These are phyloP conservation scores for Eclectus roratus DNA, from an alignment of 2,113 vertebrate genomes.

Conservation along the genomic window DNA sequence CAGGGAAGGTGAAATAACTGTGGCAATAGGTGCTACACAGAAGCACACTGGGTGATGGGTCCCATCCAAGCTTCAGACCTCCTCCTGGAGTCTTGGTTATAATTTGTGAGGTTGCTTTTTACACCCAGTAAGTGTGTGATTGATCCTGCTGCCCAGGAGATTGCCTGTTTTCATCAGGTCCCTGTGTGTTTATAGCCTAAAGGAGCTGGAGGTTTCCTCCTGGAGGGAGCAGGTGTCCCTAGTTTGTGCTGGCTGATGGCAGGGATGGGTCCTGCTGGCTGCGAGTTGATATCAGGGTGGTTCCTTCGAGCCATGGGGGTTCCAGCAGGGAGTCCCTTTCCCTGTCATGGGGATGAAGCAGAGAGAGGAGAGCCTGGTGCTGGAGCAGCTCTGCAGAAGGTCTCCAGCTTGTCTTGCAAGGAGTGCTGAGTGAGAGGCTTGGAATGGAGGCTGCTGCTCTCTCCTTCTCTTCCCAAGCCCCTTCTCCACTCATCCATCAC, in stretches of 20 bases:
- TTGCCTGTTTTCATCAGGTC: neutral
- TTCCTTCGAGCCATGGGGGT: rapidly evolving
- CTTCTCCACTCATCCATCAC: neutral
- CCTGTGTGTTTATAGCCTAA: conserved; percentile 46
- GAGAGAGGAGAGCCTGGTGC: neutral
- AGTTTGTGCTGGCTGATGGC: rapidly evolving
- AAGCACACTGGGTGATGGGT: neutral
- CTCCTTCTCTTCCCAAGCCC: neutral
- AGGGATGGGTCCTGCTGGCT: neutral
- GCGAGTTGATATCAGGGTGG: neutral
- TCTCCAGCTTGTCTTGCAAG: neutral
- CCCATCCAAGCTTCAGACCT: neutral
- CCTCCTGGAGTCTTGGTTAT: neutral
- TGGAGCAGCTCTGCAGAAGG: neutral
- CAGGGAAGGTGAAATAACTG: neutral
- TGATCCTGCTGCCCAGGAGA: conserved; percentile 1
- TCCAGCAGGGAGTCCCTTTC: rapidly evolving
- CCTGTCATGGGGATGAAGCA: rapidly evolving
- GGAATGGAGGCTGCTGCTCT: neutral
- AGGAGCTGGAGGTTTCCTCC: neutral
- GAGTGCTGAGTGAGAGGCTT: neutral
- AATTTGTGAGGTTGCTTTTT: conserved; percentile 21
- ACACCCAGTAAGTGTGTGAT: conserved; percentile 25
- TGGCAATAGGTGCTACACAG: neutral
- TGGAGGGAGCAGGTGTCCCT: rapidly evolving